Base-by-base conservation (phyloP, 2,888 invertebrate species). In the Nemapogon koenigi region DNA sequence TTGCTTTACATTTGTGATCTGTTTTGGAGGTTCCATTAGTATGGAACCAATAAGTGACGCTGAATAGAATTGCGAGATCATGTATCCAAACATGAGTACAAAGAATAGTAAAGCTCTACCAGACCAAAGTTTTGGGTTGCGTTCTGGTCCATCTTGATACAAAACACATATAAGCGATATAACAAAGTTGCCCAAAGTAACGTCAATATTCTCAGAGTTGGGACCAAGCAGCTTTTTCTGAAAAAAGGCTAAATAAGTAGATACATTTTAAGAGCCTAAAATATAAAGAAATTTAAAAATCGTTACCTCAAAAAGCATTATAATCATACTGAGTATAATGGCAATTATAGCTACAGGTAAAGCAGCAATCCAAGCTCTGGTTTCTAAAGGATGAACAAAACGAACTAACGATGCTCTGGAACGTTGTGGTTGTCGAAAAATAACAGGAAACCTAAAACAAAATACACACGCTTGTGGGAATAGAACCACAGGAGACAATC, bases 61-160 rank as follows among this genome's bases (percentile, higher is more conserved):
- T 1, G 61, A 60, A 43, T 65, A 67, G 46, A 64, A 65, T 43
- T 64, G 62, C 43, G 52, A 61, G 3, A 62, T 45, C n/a, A 65
- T 32, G 35, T 62, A 49, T 6, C 52, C 53, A 54, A 59, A 62
- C 1, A 59, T 35, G 26, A 63, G 54, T 8, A 62, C 41, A 10
- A 53, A 49, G 13, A 64, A 31, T 16, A 55, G 55, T 7, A 60
- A 49, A 2, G 61, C 51, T 10, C 63, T 50, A 7, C 56, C 58
- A 2, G 43, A 42, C 13, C 14, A 35, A 14, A 39, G 40, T 3
- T 35, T 30, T 2, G 41, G 44, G 16, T 31, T 35, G 16, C 39
- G 37, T 13, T 41, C 14, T 15, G 42, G 39, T 13, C 46, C 33
- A 33, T 33, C 33, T 11, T 33, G 33, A 33, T 33, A 32, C 10